phyloP scores from a whole-genome alignment of 2,797 vertebrate genomes.

The Apodemus agrarius region DNA sequence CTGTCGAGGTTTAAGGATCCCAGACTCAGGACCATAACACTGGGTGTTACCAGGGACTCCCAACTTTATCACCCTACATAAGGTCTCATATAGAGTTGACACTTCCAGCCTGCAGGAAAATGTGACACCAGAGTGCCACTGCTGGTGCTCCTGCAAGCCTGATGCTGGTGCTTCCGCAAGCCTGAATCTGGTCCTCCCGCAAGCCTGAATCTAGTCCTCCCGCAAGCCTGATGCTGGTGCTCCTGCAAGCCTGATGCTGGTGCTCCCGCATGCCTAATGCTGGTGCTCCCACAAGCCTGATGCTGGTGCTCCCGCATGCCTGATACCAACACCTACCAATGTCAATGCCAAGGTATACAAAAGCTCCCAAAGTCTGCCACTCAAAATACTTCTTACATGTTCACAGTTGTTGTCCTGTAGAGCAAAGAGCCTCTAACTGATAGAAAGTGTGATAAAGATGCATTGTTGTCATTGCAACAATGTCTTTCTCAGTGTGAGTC shows the following conservation, averaged over 20 bases:
- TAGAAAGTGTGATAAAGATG: neutral
- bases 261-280: neutral
- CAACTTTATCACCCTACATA: too few species aligned
- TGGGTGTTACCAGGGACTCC: neutral
- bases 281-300: neutral
- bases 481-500: rapidly evolving
- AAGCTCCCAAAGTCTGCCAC: too few species aligned
- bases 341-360: neutral
- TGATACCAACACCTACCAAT: neutral
- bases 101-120: neutral
- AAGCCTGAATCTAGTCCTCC: neutral
- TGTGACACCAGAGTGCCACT: neutral
- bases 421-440: too few species aligned
- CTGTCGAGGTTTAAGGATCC: neutral
- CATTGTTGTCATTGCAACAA: too few species aligned
- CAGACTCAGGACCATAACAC: neutral
- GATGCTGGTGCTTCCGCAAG: neutral
- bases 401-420: neutral
- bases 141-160: neutral
- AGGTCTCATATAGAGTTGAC: neutral
- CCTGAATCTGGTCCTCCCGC: neutral
- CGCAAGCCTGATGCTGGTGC: neutral
- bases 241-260: neutral
- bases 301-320: neutral
- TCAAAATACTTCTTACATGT: neutral